Conservation (phyloP, 2,113 vertebrate species). For the Macrotis lagotis region DNA sequence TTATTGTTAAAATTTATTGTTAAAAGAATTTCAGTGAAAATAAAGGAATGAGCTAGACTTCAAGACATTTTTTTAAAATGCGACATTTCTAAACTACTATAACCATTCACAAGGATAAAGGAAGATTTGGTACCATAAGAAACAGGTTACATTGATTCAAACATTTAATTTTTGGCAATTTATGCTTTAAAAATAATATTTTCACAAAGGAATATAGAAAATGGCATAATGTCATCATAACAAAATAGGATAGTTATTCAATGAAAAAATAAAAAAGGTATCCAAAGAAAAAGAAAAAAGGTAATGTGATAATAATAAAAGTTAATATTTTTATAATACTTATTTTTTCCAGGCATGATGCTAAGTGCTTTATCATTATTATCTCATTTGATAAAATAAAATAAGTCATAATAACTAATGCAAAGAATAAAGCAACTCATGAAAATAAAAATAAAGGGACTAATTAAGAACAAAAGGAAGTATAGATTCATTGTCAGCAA, state of each 20-base stretch:
- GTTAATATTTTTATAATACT: neutral
- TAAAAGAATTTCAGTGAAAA: neutral
- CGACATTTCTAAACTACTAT: neutral
- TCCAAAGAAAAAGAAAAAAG: neutral
- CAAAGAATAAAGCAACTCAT: neutral
- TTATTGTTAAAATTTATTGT: too few species aligned
- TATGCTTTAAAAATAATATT: neutral
- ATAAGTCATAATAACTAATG: neutral
- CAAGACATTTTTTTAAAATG: neutral
- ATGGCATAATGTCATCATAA: neutral
- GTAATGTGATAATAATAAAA: neutral
- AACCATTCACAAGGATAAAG: neutral
- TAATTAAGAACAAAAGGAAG: neutral
- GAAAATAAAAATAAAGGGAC: neutral
- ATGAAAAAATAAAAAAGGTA: neutral
- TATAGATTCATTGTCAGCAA: neutral
- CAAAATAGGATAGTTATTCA: neutral
- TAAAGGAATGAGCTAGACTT: neutral
- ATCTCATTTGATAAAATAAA: neutral
- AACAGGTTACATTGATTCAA: neutral
- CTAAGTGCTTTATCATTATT: neutral
- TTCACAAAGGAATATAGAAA: neutral
- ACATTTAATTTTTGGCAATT: neutral
- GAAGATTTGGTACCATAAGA: neutral
- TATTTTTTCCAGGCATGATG: neutral